A percentile compares a stretch with the other conserved stretches of the same genome.
phyloP scores from a whole-genome alignment of 2,888 invertebrate species.

The Trissolcus japonicus region DNA sequence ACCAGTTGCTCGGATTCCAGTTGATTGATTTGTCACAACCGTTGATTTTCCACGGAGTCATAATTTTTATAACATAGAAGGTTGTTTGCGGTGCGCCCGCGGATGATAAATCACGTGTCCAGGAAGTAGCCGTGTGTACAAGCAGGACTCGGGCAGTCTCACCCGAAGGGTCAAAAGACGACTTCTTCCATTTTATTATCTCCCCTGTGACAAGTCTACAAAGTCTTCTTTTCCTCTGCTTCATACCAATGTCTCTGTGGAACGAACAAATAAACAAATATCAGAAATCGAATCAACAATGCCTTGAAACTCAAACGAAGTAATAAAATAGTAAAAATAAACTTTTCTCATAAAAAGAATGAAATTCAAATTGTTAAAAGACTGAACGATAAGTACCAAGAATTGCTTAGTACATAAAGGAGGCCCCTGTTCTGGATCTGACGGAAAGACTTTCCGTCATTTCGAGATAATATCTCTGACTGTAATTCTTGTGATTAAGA shows the following conservation, averaged over 20 bases:
- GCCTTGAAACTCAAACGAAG: too few species aligned
- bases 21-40: conserved; percentile 41
- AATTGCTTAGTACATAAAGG: too few species aligned
- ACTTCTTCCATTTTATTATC: conserved; percentile 36
- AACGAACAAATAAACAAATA: too few species aligned
- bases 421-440: too few species aligned
- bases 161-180: conserved; percentile 47
- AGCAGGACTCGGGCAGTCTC: conserved; percentile 2
- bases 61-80: conserved; percentile 8
- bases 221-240: conserved; percentile 4
- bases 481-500: not conserved
- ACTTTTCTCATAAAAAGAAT: too few species aligned
- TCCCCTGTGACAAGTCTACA: conserved; percentile 37
- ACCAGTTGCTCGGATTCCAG: not conserved
- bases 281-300: too few species aligned
- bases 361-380: too few species aligned
- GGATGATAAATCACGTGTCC: conserved; percentile 6
- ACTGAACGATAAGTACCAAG: too few species aligned
- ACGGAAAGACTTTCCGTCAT: too few species aligned
- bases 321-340: too few species aligned
- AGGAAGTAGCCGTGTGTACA: conserved; percentile 5
- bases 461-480: not conserved
- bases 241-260: too few species aligned
- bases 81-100: conserved; percentile 15
- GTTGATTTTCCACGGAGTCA: not conserved